These are phyloP conservation scores for Melozone crissalis DNA, from an alignment of 2,113 vertebrate species.

Conservation along the genomic window DNA sequence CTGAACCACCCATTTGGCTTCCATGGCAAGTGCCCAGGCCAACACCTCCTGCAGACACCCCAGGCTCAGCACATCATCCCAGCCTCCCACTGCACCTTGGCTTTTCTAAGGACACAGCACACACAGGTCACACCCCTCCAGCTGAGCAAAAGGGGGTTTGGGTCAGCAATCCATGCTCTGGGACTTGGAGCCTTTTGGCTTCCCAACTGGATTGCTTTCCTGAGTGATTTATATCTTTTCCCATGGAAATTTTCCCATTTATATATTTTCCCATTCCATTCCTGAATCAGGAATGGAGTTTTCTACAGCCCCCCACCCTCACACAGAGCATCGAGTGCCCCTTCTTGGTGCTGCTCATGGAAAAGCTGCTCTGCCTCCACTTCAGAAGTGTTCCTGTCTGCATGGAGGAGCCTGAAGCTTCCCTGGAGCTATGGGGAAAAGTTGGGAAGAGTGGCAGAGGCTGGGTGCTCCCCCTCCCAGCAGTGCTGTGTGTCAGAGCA, in stretches of 20 bases:
- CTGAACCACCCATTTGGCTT: neutral
- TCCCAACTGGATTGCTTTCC: neutral
- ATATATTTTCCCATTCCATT: neutral
- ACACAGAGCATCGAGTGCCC: neutral
- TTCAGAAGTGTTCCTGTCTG: neutral
- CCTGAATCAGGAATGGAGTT: neutral
- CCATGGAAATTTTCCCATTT: too few relatives aligned
- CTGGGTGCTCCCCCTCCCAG: neutral
- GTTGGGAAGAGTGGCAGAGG: neutral
- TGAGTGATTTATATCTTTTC: neutral
- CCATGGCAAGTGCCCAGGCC: neutral
- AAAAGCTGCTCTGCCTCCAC: neutral
- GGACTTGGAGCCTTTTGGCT: neutral
- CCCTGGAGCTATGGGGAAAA: neutral
- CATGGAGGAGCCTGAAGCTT: neutral
- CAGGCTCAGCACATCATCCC: neutral
- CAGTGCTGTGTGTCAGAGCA: neutral
- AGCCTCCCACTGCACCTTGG: rapidly evolving
- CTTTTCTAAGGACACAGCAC: neutral
- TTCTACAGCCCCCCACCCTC: neutral
- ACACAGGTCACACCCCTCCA: neutral
- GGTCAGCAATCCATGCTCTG: neutral
- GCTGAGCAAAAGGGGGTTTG: neutral
- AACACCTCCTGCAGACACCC: neutral
- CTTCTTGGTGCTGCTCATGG: neutral